phyloP scores from a whole-genome alignment of 2,113 vertebrate genomes.

The Hyla sarda region DNA sequence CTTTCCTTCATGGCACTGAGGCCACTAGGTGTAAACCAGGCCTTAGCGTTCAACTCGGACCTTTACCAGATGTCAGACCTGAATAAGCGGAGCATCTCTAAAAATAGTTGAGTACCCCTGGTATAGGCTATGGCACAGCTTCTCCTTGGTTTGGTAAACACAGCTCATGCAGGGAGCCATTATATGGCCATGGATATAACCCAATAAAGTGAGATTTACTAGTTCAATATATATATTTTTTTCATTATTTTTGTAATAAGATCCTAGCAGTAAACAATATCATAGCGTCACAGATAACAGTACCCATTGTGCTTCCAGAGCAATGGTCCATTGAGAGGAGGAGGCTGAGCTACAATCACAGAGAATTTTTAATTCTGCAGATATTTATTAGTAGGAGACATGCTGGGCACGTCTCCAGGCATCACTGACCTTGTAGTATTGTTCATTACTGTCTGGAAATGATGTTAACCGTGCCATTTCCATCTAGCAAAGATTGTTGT shows the following conservation, averaged over 20 bases:
- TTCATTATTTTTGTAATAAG: background rate
- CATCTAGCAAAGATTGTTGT: background rate
- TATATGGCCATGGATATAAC: too few relatives aligned
- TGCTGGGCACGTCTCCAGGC: background rate
- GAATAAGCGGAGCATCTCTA: too few relatives aligned
- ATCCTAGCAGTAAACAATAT: background rate
- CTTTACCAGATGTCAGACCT: too few relatives aligned
- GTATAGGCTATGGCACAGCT: too few relatives aligned
- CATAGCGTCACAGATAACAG: background rate
- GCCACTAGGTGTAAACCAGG: too few relatives aligned
- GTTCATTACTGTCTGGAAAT: conserved; percentile 27
- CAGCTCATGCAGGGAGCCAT: too few relatives aligned
- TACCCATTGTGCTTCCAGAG: background rate
- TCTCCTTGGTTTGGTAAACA: too few relatives aligned
- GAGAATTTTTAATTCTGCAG: background rate
- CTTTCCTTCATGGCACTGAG: too few relatives aligned
- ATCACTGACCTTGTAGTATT: background rate
- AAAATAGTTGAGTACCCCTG: too few relatives aligned
- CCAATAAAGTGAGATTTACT: background rate
- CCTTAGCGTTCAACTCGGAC: too few relatives aligned
- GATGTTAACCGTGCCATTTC: background rate
- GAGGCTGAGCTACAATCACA: background rate
- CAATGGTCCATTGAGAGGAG: conserved; percentile 4
- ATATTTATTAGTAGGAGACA: background rate
- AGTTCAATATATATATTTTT: background rate